Percentiles rank a stretch among this genome's conserved stretches.
Conservation (phyloP, 2,113 vertebrate genomes). For the Gymnocephalus cernua region DNA sequence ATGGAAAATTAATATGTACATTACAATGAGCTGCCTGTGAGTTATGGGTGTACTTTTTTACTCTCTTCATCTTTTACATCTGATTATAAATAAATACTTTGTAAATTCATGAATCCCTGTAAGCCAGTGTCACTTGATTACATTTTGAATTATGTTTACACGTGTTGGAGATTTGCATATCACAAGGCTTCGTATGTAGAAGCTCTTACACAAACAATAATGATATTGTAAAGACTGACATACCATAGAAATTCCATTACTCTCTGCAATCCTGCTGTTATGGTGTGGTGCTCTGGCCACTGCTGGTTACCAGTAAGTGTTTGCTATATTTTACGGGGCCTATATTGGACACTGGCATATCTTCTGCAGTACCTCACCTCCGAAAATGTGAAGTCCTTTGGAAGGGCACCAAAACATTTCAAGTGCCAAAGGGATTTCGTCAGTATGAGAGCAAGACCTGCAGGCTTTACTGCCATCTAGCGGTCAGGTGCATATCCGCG, state of each 20-base stretch:
- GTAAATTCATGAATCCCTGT: conserved; percentile 21
- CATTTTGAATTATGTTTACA: not conserved
- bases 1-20: conserved; percentile 76
- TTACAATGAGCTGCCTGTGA: conserved; percentile 77
- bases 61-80: conserved; percentile 69
- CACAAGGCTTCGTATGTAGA: not conserved
- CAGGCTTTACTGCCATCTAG: conserved; percentile 44
- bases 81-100: conserved; percentile 77
- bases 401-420: not conserved
- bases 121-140: not conserved
- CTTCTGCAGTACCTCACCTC: not conserved
- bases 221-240: not conserved
- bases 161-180: not conserved
- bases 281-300: not conserved
- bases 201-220: not conserved
- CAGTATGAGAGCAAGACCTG: not conserved
- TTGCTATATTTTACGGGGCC: not conserved
- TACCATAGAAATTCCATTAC: not conserved
- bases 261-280: not conserved
- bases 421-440: not conserved
- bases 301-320: not conserved
- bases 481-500: conserved; percentile 52
- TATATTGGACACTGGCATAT: not conserved
- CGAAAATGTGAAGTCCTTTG: not conserved
- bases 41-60: conserved; percentile 71